Conservation (phyloP, 2,113 vertebrate genomes). For the Colistium nudipinnis region DNA sequence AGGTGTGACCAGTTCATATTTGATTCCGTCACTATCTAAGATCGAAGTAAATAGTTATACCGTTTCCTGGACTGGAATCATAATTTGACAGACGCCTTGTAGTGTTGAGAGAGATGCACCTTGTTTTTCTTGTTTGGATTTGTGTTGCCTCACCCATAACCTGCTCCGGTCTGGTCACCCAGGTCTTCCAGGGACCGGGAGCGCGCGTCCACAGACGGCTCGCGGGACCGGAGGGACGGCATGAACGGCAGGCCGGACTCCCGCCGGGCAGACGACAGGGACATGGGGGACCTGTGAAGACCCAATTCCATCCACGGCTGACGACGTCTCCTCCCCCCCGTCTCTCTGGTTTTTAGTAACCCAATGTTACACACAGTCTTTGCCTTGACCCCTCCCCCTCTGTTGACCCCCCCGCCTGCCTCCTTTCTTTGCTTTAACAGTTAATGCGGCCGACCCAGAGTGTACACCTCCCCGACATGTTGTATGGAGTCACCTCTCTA, state of each 20-base stretch:
- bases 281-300: slow-evolving; percentile 90
- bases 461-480: slow-evolving; percentile 19
- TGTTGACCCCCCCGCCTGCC: slow-evolving; percentile 37
- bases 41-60: not conserved
- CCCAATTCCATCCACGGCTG: slow-evolving; percentile 28
- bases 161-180: not conserved
- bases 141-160: not conserved
- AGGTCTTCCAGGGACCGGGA: slow-evolving; percentile 90
- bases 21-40: not conserved
- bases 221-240: slow-evolving; percentile 88
- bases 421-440: slow-evolving; percentile 59
- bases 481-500: slow-evolving; percentile 30
- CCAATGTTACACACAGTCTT: slow-evolving; percentile 44
- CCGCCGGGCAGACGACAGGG: slow-evolving; percentile 89
- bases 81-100: not conserved
- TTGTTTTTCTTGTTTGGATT: not conserved
- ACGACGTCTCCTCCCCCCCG: slow-evolving; percentile 32
- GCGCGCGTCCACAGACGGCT: slow-evolving; percentile 86
- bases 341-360: slow-evolving; percentile 53
- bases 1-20: not conserved
- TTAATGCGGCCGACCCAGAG: slow-evolving; percentile 33
- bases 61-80: not conserved
- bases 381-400: slow-evolving; percentile 23
- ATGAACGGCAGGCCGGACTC: slow-evolving; percentile 89
- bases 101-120: not conserved